A percentile compares a stretch with the other conserved stretches of the same genome.
Evolutionary conservation across 2,888 invertebrate species (phyloP).

Genomic region (Anagyrus pseudococci): DNA sequence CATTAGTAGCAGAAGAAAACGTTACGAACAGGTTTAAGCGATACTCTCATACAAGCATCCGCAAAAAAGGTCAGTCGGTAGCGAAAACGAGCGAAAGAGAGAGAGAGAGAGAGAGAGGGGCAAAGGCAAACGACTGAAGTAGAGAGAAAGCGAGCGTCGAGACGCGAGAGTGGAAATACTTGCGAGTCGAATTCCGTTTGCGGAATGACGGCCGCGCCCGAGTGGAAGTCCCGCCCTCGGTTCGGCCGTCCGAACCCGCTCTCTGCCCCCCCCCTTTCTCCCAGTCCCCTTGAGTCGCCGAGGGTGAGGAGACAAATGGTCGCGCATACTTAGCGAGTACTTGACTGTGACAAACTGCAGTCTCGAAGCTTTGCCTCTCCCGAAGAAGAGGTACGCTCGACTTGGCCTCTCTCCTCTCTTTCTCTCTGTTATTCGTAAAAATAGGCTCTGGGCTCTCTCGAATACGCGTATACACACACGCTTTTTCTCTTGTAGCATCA

Average conservation of each 20-base stretch:
- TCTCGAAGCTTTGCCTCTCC: constrained; percentile 14
- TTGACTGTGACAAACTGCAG: constrained; percentile 59
- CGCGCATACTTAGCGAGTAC: constrained; percentile 57
- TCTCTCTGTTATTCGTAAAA: too few species aligned
- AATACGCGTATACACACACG: too few species aligned
- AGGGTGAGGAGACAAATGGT: constrained; percentile 53
- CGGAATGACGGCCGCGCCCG: constrained; percentile 45
- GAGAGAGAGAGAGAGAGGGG: neutral
- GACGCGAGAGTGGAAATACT: constrained; percentile 24
- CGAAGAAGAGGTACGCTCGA: too few species aligned
- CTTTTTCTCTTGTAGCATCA: too few species aligned
- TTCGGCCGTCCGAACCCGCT: constrained; percentile 47
- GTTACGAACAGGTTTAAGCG: too few species aligned
- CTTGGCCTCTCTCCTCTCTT: too few species aligned
- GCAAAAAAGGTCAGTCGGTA: neutral
- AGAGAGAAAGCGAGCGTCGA: neutral
- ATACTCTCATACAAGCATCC: too few species aligned
- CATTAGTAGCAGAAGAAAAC: too few species aligned
- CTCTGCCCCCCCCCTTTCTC: too few species aligned
- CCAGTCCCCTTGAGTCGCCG: neutral
- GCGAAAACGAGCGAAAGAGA: neutral
- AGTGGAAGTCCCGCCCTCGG: constrained; percentile 7
- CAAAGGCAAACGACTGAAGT: neutral
- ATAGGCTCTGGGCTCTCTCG: too few species aligned
- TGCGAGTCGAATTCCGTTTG: constrained; percentile 38